Evolutionary conservation across 2,797 vertebrate species (phyloP), one percentile per base, ranked within the genome.

Genomic region (Heteromormyrus szaboi): DNA sequence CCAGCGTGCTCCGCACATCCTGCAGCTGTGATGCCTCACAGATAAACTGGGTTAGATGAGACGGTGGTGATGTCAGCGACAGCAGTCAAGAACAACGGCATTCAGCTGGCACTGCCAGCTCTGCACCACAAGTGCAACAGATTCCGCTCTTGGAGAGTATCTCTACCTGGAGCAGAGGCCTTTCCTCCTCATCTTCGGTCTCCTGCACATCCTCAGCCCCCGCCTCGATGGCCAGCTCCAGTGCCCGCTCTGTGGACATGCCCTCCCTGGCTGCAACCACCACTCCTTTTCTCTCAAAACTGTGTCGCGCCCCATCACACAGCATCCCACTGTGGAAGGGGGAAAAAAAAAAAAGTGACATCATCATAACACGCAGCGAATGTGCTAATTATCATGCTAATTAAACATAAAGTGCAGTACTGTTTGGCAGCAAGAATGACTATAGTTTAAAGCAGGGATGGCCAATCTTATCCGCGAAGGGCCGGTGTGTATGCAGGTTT

Each of bases 151-250:
- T 37, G 68, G 68, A n/a, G 76, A n/a, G 2, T 0, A 8, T n/a
- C 41, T 41, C 29, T 33, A 97, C 97, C 96, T 97, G 95, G 89
- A 97, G 93, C 50, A 95, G 19, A 1, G 92, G 93, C 56, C 91
- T 95, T 89, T 96, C 96, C 29, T 98, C 97, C 89, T 98, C 97
- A 0, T 97, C 97, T 90, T 96, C 95, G 0, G 89, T 91, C 90
- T 98, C 96, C 8, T 93, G 92, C 83, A 99, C 96, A 41, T 98
- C 98, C 89, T 98, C 97, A 0, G 97, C 97, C 90, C 96, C 98
- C 0, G 93, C 96, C 92, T 98, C 97, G 0, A 99, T 96, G 4
- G 97, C 98, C 93, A 98, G 92, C 90, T 98, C 97, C 81, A 99
- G 92, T 9, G 97, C 97, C 87, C 33, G 94, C 48, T 98, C 98